phyloP scores from a whole-genome alignment of 2,113 vertebrate species.

The Brachyhypopomus occidentalis region DNA sequence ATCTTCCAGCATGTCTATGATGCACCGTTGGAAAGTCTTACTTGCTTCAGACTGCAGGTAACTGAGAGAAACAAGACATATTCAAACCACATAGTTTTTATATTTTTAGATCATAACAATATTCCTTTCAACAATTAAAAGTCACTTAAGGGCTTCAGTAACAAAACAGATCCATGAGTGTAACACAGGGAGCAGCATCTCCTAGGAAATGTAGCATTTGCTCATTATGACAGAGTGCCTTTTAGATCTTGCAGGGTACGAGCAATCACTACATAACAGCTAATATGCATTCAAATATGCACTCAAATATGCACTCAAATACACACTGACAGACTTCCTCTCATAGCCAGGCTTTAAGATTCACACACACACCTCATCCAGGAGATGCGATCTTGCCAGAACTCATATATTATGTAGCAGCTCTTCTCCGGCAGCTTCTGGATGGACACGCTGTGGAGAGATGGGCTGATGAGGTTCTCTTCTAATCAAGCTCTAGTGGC shows the following conservation, averaged over 20 bases:
- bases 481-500: conserved; percentile 42
- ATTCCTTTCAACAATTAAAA: not conserved
- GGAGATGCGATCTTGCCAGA: conserved; percentile 91
- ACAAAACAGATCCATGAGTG: conserved; percentile 20
- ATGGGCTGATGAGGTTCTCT: conserved; percentile 18
- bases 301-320: conserved; percentile 46
- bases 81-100: not conserved
- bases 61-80: conserved; percentile 67
- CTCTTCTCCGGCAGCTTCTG: conserved; percentile 83
- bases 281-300: conserved; percentile 41
- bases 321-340: conserved; percentile 30
- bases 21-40: conserved; percentile 87
- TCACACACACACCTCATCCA: conserved; percentile 86
- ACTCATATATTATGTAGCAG: conserved; percentile 90
- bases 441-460: conserved; percentile 79
- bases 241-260: conserved; percentile 47
- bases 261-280: conserved; percentile 23
- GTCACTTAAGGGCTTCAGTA: not conserved
- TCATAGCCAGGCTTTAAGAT: not conserved
- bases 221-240: conserved; percentile 64
- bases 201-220: conserved; percentile 64
- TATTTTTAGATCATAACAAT: not conserved
- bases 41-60: conserved; percentile 87
- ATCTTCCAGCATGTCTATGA: conserved; percentile 85
- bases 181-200: conserved; percentile 21